Conservation (phyloP, 2,888 invertebrate genomes). For the Nasonovia ribisnigri region DNA sequence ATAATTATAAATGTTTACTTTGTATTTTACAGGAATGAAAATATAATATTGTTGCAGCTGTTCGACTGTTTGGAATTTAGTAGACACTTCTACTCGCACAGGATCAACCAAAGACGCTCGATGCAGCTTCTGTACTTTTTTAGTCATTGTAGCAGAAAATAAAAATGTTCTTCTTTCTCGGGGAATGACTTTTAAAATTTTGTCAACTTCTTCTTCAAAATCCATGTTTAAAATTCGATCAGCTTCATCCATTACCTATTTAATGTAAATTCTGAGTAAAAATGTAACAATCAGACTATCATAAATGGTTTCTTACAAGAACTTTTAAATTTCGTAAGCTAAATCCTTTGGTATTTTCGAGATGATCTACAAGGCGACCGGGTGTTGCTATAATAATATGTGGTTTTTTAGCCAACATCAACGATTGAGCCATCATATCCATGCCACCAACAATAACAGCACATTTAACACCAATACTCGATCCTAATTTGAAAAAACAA, state of each 20-base stretch:
- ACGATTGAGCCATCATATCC: conserved; percentile 96
- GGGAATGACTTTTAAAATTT: conserved; percentile 92
- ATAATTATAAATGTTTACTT: conserved; percentile 74
- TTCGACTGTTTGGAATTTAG: conserved; percentile 98
- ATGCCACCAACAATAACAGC: conserved; percentile 98
- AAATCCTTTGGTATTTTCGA: conserved; percentile 98
- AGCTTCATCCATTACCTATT: conserved; percentile 97
- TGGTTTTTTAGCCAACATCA: conserved; percentile 93
- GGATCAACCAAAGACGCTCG: conserved; percentile 94
- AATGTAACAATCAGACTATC: background rate
- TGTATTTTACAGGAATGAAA: conserved; percentile 95
- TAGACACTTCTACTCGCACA: conserved; percentile 94
- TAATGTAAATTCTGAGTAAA: conserved; percentile 54
- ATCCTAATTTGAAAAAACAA: conserved; percentile 73
- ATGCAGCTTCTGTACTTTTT: conserved; percentile 95
- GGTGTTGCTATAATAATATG: conserved; percentile 98
- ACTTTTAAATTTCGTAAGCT: conserved; percentile 89
- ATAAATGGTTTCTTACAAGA: conserved; percentile 75
- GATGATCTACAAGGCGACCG: conserved; percentile 93
- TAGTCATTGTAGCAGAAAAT: conserved; percentile 99
- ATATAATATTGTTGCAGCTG: conserved; percentile 94
- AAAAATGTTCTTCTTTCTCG: conserved; percentile 91
- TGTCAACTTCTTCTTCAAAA: conserved; percentile 97
- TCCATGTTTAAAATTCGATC: conserved; percentile 99
- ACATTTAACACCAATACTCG: conserved; percentile 93